Evolutionary conservation across 1,140 invertebrate species (phyloP), one percentile per base, ranked within the genome.

Genomic region (Dinoponera quadriceps): DNA sequence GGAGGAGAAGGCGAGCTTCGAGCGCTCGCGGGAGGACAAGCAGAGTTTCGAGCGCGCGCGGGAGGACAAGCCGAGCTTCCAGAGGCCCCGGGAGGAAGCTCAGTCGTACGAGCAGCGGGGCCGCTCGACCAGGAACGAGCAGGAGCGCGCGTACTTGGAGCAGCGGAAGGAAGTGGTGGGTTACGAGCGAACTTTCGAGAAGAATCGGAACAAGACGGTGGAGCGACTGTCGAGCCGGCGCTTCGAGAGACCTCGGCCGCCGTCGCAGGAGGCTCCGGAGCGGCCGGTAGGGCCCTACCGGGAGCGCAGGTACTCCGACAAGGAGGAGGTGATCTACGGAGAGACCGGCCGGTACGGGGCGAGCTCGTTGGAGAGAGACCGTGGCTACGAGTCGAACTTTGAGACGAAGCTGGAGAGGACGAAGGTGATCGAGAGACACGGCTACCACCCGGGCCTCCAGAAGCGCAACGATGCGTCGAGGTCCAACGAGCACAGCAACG

Each of bases 381-480:
- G 94, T 0, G 94, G 94, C 0, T 94, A 94, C 69, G 94, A 94
- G 62, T 94, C 94, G 0, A 94, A 94, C 57, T 94, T 94, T n/a
- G 94, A 94, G 63, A 94, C 94, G 0, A 94, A 94, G 60, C 62
- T 94, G 25, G 94, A 94, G 48, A 88, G 93, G 5, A 92, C 44
- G 7, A 94, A 94, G 73, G 90, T 93, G 0, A 89, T 94, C 20
- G 92, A 94, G 66, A 89, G 92, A 54, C 92, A 94, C 62, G 90
- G 87, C 5, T 91, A 90, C 51, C 86, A 88, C 0, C 85, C 84
- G 29, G 62, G 63, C 0, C 18, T 57, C 1, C 71, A 88, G 33
- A 88, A 84, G 48, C 87, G 87, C 9, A 89, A 77, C 66, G 57
- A 81, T 0, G 20, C 65, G 69, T 27, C 88, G 18, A 83, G 68